Base-by-base conservation (phyloP, 2,888 invertebrate species). In the Hemicrepidius hirtus region DNA sequence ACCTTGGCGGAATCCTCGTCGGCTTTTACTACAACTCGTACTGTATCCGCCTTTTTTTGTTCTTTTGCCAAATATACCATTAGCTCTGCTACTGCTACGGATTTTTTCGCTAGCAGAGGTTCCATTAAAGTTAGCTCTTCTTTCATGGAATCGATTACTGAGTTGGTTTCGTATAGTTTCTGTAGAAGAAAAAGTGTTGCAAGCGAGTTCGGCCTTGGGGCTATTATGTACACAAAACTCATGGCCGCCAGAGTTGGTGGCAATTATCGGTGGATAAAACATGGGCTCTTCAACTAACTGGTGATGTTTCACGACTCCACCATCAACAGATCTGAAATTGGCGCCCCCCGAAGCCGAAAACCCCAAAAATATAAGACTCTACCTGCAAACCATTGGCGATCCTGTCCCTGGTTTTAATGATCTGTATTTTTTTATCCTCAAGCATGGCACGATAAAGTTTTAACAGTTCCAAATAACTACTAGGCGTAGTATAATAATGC, bases 401-500 rank as follows among this genome's bases (percentile, higher is more conserved):
- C 76, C 94, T 89, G 73, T 92, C 92, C 63, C 92, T 88, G 10
- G 89, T 89, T 49, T 89, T 88, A 21, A 90, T 90, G 40, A 93
- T 93, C 80, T 93, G 90, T 74, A 91, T 91, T 72, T 92, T 92
- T 80, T 93, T 93, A 64, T 90, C 92, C 32, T 90, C 87, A 1
- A 96, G 85, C 83, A 96, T 91, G 10, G 85, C 85, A 63, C 92
- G 87, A 83, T 96, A 97, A 0, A 96, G 88, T 82, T 94, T 96
- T 32, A 97, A 88, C 37, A 97, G 87, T 82, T 96, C 96, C 75
- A 97, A 87, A 84, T 97, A 97, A 82, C 95, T 96, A 84, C 96
- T 97, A 0, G 97, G 97, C 0, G 97, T 97, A 1, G 96, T 96
- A 84, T 97, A 97, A 86, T 95, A 97, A 81, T 93, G 91, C 0